A percentile compares a stretch with the other conserved stretches of the same genome.
phyloP scores from a whole-genome alignment of 2,113 vertebrate genomes.

The Mormyrus lacerda region DNA sequence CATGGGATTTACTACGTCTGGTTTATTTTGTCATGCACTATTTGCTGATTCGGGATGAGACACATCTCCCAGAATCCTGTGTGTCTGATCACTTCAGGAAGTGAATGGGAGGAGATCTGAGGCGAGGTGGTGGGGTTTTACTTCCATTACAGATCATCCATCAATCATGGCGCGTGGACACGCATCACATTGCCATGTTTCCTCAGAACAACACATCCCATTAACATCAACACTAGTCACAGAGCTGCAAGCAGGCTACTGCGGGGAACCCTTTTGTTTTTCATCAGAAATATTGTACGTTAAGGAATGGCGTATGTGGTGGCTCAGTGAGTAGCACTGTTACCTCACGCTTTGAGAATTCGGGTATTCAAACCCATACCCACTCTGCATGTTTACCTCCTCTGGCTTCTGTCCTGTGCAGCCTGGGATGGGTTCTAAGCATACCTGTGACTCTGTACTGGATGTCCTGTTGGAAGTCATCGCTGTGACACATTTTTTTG shows the following conservation, averaged over 20 bases:
- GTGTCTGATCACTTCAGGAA: background rate
- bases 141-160: constrained; percentile 17
- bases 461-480: background rate
- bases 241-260: background rate
- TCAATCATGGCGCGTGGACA: background rate
- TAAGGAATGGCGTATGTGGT: background rate
- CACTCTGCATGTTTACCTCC: background rate
- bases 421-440: background rate
- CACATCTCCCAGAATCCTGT: background rate
- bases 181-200: background rate
- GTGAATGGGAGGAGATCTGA: background rate
- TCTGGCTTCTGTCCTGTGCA: background rate
- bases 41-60: background rate
- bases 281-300: background rate
- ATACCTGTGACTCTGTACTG: background rate
- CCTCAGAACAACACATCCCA: constrained; percentile 7
- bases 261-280: background rate
- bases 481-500: background rate
- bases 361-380: background rate
- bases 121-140: background rate
- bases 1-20: background rate
- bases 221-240: background rate
- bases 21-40: background rate
- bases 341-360: background rate
- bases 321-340: background rate